Evolutionary conservation across 2,888 invertebrate species (phyloP).

Genomic region (Caenorhabditis afra): DNA sequence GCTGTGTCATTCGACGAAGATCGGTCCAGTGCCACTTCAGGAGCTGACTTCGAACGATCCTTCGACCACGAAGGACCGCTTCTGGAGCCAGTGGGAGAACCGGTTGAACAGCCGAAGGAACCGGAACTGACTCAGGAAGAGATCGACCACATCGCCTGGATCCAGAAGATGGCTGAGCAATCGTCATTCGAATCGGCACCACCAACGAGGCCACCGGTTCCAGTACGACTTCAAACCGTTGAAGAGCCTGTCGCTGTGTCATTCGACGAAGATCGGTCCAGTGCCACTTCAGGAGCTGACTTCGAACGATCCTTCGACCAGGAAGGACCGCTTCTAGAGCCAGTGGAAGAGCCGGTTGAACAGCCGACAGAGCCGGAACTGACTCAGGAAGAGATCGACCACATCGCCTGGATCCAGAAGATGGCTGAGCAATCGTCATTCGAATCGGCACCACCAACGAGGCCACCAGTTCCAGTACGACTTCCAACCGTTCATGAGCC

Average conservation of each 20-base stretch:
- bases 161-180: neutral
- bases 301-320: neutral
- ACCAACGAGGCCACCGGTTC: slow-evolving; percentile 9
- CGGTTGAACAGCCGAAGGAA: neutral
- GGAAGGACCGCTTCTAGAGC: neutral
- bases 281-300: neutral
- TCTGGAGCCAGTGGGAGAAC: neutral
- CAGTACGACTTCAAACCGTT: slow-evolving; percentile 13
- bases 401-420: neutral
- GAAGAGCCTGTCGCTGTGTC: neutral
- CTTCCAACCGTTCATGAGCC: slow-evolving; percentile 6
- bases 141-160: neutral
- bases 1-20: neutral
- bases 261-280: neutral
- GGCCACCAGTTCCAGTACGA: slow-evolving; percentile 14
- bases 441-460: neutral
- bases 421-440: neutral
- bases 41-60: neutral
- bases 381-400: neutral
- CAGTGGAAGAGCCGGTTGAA: neutral
- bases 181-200: neutral
- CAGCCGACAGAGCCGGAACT: neutral
- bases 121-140: neutral
- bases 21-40: neutral
- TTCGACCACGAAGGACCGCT: neutral